Base-by-base conservation (phyloP, 2,888 invertebrate species). In the Drosophila mercatorum region DNA sequence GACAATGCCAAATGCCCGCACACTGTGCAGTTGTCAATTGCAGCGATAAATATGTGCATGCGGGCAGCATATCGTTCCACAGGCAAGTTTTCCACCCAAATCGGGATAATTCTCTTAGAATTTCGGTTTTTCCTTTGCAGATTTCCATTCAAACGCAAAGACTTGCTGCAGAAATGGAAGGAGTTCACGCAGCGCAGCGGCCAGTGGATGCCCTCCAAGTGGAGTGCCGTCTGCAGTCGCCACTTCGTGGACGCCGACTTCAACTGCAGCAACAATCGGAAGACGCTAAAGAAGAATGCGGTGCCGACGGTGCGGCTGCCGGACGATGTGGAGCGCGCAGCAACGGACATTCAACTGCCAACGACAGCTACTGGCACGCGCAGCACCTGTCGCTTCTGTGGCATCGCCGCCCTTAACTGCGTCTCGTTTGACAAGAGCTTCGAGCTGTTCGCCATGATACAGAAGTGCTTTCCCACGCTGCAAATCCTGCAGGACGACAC, bases 221-320 rank as follows among this genome's bases (percentile, higher is more conserved):
- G 93, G 92, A 92, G 92, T 57, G 89, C 93, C 0, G 84, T 93
- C 7, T 93, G 93, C 72, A 92, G 93, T 72, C 90, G 92, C 0
- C 93, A 93, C 61, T 93, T 93, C 70, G 55, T 76, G 0, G 88
- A 90, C 3, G 75, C 84, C 1, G 93, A 93, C 71, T 93, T 93
- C 65, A 89, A 89, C 1, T 91, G 91, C 62, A 69, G 83, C 14
- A 85, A 91, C 65, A 90, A 90, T 49, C 78, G 93, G 0, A 92
- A 91, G 61, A 91, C 91, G 0, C 64, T 93, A 0, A 93, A 92
- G 49, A 92, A 92, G 71, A 85, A 89, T 11, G 92, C 93, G 0
- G 83, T 93, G 36, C 92, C 92, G 0, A 81, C 87, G 0, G 68
- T 90, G 8, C 64, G 72, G 8, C 28, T 72, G 2, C 17, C 65